A percentile compares a stretch with the other conserved stretches of the same genome.
Conservation (phyloP, 2,797 vertebrate genomes). For the Spatula versicolor region DNA sequence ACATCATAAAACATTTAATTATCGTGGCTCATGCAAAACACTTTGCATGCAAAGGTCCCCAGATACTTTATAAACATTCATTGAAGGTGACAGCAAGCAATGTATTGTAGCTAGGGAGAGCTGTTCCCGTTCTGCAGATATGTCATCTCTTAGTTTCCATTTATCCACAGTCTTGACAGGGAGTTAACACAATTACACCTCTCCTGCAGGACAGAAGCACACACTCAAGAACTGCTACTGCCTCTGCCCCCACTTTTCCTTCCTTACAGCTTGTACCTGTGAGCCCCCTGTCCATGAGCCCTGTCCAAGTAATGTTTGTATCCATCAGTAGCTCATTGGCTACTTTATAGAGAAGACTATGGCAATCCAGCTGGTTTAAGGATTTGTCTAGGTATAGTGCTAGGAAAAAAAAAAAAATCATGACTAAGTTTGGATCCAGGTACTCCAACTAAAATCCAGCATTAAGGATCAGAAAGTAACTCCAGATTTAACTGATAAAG, state of each 20-base stretch:
- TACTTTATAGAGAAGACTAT: not conserved
- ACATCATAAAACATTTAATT: slow-evolving; percentile 27
- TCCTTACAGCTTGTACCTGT: not conserved
- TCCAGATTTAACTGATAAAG: not conserved
- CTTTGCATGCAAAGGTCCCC: not conserved
- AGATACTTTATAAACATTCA: not conserved
- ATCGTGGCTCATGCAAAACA: not conserved
- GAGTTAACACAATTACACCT: not conserved
- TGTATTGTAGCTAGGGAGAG: not conserved
- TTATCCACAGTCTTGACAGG: not conserved
- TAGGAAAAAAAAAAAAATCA: not conserved
- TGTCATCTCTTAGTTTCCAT: not conserved
- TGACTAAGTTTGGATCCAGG: not conserved
- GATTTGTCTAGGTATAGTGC: not conserved
- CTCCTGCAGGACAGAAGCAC: not conserved
- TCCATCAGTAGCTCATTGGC: not conserved
- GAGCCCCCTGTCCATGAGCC: not conserved
- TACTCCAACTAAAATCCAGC: not conserved
- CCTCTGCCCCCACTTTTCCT: not conserved
- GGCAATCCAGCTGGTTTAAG: not conserved
- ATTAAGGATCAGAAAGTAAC: not conserved
- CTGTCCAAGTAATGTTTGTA: not conserved
- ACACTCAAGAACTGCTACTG: not conserved
- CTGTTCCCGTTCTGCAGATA: not conserved
- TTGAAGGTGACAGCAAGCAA: not conserved